These are phyloP conservation scores for Ochotona curzoniae DNA, from an alignment of 2,113 vertebrate genomes.

Conservation along the genomic window DNA sequence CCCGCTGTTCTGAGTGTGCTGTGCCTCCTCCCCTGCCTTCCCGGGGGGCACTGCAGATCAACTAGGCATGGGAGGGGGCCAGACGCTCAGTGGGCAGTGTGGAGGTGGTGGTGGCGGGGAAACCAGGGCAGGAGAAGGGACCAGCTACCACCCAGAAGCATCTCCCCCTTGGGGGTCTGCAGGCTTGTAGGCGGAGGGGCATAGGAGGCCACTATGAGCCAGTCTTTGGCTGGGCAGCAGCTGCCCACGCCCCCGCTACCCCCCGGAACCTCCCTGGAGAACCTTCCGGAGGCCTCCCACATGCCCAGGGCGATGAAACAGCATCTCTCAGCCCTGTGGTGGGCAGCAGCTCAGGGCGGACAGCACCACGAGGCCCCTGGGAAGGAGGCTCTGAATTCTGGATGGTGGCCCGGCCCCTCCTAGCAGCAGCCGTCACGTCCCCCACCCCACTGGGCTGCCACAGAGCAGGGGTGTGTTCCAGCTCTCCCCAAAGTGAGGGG, in stretches of 20 bases:
- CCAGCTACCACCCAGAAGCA: neutral
- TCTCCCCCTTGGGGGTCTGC: neutral
- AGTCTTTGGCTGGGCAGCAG: slow-evolving; percentile 53
- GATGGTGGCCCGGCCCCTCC: slow-evolving; percentile 42
- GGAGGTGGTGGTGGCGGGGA: neutral
- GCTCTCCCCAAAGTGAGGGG: slow-evolving; percentile 39
- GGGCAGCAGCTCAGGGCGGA: slow-evolving; percentile 45
- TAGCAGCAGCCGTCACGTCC: neutral
- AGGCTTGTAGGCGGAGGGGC: neutral
- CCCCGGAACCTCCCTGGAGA: slow-evolving; percentile 71
- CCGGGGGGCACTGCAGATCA: slow-evolving; percentile 71
- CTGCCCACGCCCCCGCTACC: slow-evolving; percentile 56
- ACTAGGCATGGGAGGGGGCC: slow-evolving; percentile 67
- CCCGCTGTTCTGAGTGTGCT: slow-evolving; percentile 81
- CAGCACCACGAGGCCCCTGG: slow-evolving; percentile 37
- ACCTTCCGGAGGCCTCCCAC: slow-evolving; percentile 76
- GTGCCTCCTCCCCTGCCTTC: slow-evolving; percentile 76
- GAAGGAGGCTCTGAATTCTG: slow-evolving; percentile 65
- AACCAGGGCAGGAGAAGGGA: neutral
- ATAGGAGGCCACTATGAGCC: slow-evolving; percentile 33
- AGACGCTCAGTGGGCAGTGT: slow-evolving; percentile 45
- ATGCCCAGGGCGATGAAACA: slow-evolving; percentile 60
- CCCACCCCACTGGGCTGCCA: neutral
- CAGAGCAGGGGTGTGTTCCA: neutral
- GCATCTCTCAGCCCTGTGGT: slow-evolving; percentile 65